Base-by-base conservation (phyloP, 1,140 invertebrate species). In the Scaptodrosophila lebanonensis region DNA sequence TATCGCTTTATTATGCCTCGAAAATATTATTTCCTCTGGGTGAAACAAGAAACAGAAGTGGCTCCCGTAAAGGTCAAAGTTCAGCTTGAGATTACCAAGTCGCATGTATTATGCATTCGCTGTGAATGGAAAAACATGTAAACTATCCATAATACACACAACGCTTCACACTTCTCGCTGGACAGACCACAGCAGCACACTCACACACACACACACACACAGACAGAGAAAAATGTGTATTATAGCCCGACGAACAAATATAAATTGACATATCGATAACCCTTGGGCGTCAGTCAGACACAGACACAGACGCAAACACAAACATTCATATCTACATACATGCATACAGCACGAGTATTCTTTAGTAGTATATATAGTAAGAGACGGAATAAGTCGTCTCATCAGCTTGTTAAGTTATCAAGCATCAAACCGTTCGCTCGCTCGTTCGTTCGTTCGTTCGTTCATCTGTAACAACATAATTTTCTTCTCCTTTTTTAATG, bases 231-330 rank as follows among this genome's bases (percentile, higher is more conserved):
- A 45, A 63, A 58, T 58, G 58, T 58, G 58, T 63, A 58, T 51
- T 58, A 63, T 63, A 53, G 54, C 47, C 57, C 35, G 60, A 51
- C 60, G 60, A 50, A 63, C 60, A 63, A 63, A 63, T 63, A 63
- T 58, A 63, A 63, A 63, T 63, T 63, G 60, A 58, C 60, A 63
- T 47, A 63, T 35, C 50, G 60, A 63, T 63, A 63, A 63, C 57
- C 53, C 58, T 63, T 33, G 47, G 47, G 54, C 45, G 60, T 54
- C n/a, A n/a, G 60, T 51, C 63, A 63, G 59, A 30, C 9, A n/a
- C 12, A 25, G 53, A 35, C 35, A 17, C 27, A 12, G 39, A 59
- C 17, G 12, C 59, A 62, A 20, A 49, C 36, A 43, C 30, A 61
- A 62, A 66, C 66, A 52, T 44, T 57, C 61, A 50, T 49, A 61